Percentiles rank a stretch among this genome's conserved stretches.
phyloP scores from a whole-genome alignment of 2,797 vertebrate species.

The Nyctibius grandis region DNA sequence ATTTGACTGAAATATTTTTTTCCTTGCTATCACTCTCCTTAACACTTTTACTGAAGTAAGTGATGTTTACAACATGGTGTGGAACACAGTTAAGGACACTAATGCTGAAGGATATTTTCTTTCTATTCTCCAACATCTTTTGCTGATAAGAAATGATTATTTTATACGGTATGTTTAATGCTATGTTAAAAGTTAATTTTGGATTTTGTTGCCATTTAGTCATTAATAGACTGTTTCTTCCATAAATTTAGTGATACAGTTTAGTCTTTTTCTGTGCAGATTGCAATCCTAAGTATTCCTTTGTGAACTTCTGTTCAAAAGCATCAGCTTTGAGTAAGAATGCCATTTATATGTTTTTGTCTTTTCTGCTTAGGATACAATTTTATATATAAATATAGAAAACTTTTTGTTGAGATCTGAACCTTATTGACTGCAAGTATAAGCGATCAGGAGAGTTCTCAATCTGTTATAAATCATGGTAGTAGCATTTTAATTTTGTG shows the following conservation, averaged over 20 bases:
- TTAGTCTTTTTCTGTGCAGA: neutral
- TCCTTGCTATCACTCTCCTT: slow-evolving; percentile 71
- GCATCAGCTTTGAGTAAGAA: neutral
- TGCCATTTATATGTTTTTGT: neutral
- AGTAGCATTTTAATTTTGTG: neutral
- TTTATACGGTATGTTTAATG: slow-evolving; percentile 85
- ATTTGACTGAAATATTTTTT: neutral
- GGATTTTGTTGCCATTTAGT: neutral
- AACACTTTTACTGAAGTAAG: slow-evolving; percentile 86
- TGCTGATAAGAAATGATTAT: slow-evolving; percentile 92
- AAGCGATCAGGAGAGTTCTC: neutral
- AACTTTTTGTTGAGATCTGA: neutral
- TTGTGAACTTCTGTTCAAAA: neutral
- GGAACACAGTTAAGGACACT: slow-evolving; percentile 89
- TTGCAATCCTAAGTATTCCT: neutral
- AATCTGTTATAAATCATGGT: neutral
- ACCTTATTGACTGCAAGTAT: neutral
- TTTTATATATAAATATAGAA: neutral
- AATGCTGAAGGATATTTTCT: slow-evolving; percentile 88
- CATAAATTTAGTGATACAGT: neutral
- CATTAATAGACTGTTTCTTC: neutral
- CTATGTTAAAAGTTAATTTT: neutral
- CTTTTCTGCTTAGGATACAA: neutral
- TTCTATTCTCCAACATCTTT: slow-evolving; percentile 95
- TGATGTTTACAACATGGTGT: slow-evolving; percentile 90